Percentiles rank a stretch among this genome's conserved stretches.
These are phyloP conservation scores for Chlorospingus flavigularis DNA, from an alignment of 2,797 vertebrate species.

Conservation along the genomic window DNA sequence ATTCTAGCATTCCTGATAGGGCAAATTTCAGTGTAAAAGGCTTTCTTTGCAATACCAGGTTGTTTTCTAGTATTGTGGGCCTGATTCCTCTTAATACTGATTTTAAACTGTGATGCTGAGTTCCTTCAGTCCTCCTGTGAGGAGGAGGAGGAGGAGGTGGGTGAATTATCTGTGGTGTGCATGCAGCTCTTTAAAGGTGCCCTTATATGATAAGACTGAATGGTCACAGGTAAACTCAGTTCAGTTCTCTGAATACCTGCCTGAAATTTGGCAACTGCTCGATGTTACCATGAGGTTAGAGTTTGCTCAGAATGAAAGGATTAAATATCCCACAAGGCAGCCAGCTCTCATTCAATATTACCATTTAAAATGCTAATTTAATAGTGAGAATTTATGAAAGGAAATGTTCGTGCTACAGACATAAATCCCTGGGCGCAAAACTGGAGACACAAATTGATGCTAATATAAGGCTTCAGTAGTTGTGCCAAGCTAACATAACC, in stretches of 20 bases:
- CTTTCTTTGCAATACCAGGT: not conserved
- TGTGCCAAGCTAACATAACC: not conserved
- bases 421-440: not conserved
- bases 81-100: not conserved
- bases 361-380: conserved; percentile 7
- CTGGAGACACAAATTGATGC: not conserved
- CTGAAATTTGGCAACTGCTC: not conserved
- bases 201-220: accelerated
- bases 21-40: not conserved
- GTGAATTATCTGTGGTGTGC: not conserved
- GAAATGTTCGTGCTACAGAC: not conserved
- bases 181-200: not conserved
- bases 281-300: not conserved
- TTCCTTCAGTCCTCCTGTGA: not conserved
- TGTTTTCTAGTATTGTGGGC: not conserved
- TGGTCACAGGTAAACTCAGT: not conserved
- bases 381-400: not conserved
- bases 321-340: not conserved
- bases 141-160: not conserved
- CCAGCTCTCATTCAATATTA: not conserved
- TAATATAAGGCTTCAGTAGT: not conserved
- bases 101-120: not conserved
- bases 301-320: not conserved
- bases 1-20: not conserved
- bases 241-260: not conserved